Percentiles rank a stretch among this genome's conserved stretches.
These are phyloP conservation scores for Gallinago solitaria DNA, from an alignment of 2,797 vertebrate genomes.

Conservation along the genomic window DNA sequence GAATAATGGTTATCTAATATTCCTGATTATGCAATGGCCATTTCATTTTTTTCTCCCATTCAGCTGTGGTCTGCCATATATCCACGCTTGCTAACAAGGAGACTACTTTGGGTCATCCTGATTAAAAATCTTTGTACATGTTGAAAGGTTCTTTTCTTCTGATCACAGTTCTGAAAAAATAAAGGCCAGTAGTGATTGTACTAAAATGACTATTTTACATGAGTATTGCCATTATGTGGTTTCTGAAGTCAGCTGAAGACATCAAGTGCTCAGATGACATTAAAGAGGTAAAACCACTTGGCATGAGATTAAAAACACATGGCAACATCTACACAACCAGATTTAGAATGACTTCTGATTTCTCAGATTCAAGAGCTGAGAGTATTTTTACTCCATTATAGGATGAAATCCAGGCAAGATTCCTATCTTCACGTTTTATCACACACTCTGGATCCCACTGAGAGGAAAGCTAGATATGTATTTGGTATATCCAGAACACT, in stretches of 20 bases:
- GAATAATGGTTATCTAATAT: background rate
- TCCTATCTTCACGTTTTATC: background rate
- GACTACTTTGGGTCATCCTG: background rate
- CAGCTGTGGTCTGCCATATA: background rate
- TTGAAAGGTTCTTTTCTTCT: background rate
- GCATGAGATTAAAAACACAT: background rate
- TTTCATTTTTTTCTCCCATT: background rate
- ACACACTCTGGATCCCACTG: background rate
- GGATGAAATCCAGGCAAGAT: background rate
- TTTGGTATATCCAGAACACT: background rate
- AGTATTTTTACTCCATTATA: background rate
- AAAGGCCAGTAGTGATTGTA: background rate
- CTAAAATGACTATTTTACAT: background rate
- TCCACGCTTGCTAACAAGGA: background rate
- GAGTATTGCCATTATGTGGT: background rate
- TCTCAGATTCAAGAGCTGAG: background rate
- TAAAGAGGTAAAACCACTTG: background rate
- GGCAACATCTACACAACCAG: background rate
- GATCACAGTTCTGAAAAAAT: background rate
- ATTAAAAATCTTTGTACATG: background rate
- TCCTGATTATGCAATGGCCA: background rate
- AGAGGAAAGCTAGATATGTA: background rate
- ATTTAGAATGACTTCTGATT: background rate
- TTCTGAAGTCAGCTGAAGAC: background rate
- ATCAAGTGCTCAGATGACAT: background rate